Evolutionary conservation across 2,888 invertebrate genomes (phyloP).

Genomic region (Hypercompe scribonia): DNA sequence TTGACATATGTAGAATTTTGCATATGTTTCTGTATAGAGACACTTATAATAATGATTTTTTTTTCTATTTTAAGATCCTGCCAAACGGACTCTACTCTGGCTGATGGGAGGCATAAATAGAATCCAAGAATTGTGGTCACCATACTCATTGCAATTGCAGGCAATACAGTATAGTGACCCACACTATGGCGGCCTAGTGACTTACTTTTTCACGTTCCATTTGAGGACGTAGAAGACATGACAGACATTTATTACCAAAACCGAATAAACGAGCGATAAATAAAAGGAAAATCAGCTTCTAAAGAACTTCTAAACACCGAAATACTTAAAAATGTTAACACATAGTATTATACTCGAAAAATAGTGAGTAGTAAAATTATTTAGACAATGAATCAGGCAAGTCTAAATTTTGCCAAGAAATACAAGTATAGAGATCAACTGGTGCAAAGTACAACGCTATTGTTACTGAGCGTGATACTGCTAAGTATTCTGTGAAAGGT

Average conservation of each 20-base stretch:
- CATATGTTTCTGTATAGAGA: background rate
- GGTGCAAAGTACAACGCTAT: background rate
- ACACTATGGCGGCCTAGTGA: too few relatives aligned
- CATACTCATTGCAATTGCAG: too few relatives aligned
- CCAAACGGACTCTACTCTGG: too few relatives aligned
- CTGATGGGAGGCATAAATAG: too few relatives aligned
- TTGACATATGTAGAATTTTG: background rate
- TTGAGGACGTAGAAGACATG: too few relatives aligned
- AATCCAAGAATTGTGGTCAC: too few relatives aligned
- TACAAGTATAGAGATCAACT: background rate
- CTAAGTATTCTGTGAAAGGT: background rate
- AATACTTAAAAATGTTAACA: background rate
- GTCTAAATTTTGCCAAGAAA: background rate
- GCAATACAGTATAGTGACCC: too few relatives aligned
- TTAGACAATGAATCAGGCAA: background rate
- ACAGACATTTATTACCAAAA: background rate
- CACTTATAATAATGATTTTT: background rate
- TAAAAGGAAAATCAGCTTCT: background rate
- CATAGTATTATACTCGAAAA: too few relatives aligned
- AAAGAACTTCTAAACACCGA: background rate
- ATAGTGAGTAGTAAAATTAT: background rate
- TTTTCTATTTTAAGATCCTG: too few relatives aligned
- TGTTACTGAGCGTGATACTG: background rate
- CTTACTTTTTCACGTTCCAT: too few relatives aligned
- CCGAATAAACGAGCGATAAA: background rate